phyloP scores from a whole-genome alignment of 2,888 invertebrate genomes.

The Meghimatium bilineatum region DNA sequence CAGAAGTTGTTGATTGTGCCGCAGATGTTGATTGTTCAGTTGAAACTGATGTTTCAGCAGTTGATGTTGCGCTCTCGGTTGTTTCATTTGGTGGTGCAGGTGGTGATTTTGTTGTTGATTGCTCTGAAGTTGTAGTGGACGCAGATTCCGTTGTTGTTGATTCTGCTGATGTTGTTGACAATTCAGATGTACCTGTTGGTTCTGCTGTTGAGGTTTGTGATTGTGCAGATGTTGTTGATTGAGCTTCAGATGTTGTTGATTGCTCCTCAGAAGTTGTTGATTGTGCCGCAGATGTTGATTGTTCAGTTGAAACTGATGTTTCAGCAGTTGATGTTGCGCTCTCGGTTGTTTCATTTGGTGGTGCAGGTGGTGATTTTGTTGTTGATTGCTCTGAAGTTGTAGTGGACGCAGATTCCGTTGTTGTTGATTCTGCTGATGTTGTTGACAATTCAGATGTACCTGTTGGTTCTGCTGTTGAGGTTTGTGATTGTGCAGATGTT shows the following conservation, averaged over 20 bases:
- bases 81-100: no score
- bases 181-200: no score
- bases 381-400: no score
- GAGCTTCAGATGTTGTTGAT: constrained; percentile 6
- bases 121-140: no score
- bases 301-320: background rate
- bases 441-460: no score
- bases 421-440: background rate
- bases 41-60: no score
- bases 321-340: background rate
- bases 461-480: background rate
- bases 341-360: background rate
- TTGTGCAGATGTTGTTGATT: background rate
- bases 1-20: no score
- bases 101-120: background rate
- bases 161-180: background rate
- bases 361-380: background rate
- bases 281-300: background rate
- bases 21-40: no score
- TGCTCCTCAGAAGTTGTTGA: background rate
- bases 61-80: no score
- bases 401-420: no score
- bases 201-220: constrained; percentile 5
- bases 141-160: background rate
- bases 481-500: background rate